Percentiles rank a stretch among this genome's conserved stretches.
Conservation (phyloP, 2,113 vertebrate genomes). For the Oxygymnocypris stewartii region DNA sequence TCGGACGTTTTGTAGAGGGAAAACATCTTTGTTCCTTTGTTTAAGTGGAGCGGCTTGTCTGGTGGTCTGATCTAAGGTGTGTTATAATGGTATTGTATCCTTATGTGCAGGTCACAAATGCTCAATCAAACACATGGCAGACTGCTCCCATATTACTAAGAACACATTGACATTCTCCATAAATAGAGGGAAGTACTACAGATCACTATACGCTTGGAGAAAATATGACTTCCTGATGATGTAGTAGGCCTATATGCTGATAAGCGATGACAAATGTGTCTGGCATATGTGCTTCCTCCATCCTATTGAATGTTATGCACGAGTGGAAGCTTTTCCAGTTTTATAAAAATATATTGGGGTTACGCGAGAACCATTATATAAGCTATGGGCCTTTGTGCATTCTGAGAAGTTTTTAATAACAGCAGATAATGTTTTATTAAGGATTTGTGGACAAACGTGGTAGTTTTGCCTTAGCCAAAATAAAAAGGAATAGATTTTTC, state of each 20-base stretch:
- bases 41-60: constrained; percentile 63
- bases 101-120: constrained; percentile 31
- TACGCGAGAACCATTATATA: neutral
- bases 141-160: constrained; percentile 8
- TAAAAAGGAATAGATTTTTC: neutral
- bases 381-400: neutral
- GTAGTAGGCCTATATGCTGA: neutral
- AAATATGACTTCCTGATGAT: constrained; percentile 8
- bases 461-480: neutral
- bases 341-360: neutral
- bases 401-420: neutral
- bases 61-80: constrained; percentile 52
- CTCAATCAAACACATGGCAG: constrained; percentile 14
- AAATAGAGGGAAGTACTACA: constrained; percentile 41
- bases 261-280: constrained; percentile 26
- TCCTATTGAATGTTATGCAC: neutral
- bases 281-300: constrained; percentile 10
- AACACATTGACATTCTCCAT: constrained; percentile 11
- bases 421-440: neutral
- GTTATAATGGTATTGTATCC: constrained; percentile 54
- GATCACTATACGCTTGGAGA: neutral
- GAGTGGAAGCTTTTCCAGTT: neutral
- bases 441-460: neutral
- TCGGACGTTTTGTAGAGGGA: constrained; percentile 62
- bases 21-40: constrained; percentile 73